These are phyloP conservation scores for Microplitis mediator DNA, from an alignment of 1,140 invertebrate species.

Conservation along the genomic window DNA sequence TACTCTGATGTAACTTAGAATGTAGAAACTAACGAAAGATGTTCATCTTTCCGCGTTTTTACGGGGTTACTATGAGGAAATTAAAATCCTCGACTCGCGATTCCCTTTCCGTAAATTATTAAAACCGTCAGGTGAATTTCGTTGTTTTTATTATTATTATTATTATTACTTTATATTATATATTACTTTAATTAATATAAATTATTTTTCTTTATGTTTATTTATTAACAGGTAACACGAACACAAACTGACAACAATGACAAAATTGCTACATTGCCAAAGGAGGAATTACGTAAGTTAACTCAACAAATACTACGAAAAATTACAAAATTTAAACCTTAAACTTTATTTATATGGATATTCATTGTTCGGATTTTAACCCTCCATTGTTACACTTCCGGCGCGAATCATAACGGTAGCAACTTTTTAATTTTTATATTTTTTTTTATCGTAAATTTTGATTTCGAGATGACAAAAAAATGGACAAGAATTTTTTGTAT, in stretches of 20 bases:
- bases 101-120: slow-evolving; percentile 1
- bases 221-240: slow-evolving; percentile 48
- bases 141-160: background rate
- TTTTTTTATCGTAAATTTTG: too few species aligned
- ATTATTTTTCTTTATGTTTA: slow-evolving; percentile 19
- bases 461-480: too few species aligned
- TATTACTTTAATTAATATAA: slow-evolving; percentile 11
- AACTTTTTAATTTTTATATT: too few species aligned
- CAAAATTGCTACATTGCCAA: slow-evolving; percentile 40
- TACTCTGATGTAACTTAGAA: slow-evolving; percentile 29
- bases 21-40: slow-evolving; percentile 35
- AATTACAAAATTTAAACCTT: background rate
- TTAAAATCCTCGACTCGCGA: background rate
- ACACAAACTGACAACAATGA: slow-evolving; percentile 43
- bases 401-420: too few species aligned
- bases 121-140: background rate
- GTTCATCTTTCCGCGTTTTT: slow-evolving; percentile 26
- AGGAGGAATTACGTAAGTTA: slow-evolving; percentile 60
- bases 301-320: slow-evolving; percentile 1
- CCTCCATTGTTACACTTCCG: too few species aligned
- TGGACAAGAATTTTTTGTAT: too few species aligned
- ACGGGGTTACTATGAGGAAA: background rate
- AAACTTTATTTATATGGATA: background rate
- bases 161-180: slow-evolving; percentile 16
- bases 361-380: too few species aligned